Evolutionary conservation across 1,140 invertebrate genomes (phyloP), one percentile per base, ranked within the genome.

Genomic region (Arctopsyche grandis): DNA sequence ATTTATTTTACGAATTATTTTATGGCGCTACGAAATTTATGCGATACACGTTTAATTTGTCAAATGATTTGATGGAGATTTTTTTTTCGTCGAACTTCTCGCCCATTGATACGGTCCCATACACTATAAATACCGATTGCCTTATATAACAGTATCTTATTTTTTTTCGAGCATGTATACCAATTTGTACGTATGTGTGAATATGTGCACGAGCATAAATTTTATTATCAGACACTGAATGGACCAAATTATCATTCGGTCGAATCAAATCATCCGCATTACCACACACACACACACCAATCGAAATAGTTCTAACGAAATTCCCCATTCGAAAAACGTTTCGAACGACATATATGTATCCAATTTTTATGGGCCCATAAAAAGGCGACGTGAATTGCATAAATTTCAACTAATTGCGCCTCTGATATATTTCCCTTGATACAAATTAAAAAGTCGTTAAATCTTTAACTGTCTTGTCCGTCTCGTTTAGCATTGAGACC

Each of bases 361-460:
- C 44, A 26, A n/a, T 66, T 76, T 38, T 76, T 76, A 76, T 76
- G 58, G 74, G 10, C 16, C 56, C 56, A 63, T 76, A 76, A 76
- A 76, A 63, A 76, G 74, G 56, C 74, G 43, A 63, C 74, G 56
- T 63, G 56, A 76, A 76, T 76, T 76, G 52, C 63, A 76, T 56
- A 56, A 76, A 76, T 56, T 74, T 63, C 74, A 29, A 58, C 74
- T 38, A 76, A 76, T 76, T 76, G 46, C 22, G 21, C 14, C 52
- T 22, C 38, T 22, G 44, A 74, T 56, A 74, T 74, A 74, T 74
- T 74, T 66, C 63, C 71, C 9, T 16, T 46, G 71, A 21, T 52
- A 56, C 71, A 74, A 74, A 74, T 74, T 74, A 74, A 74, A 74
- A 56, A 74, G 71, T 56, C 71, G 71, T 74, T 74, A 74, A 74